Evolutionary conservation across 1,140 invertebrate species (phyloP), one percentile per base, ranked within the genome.

Genomic region (Drosophila setifemur): DNA sequence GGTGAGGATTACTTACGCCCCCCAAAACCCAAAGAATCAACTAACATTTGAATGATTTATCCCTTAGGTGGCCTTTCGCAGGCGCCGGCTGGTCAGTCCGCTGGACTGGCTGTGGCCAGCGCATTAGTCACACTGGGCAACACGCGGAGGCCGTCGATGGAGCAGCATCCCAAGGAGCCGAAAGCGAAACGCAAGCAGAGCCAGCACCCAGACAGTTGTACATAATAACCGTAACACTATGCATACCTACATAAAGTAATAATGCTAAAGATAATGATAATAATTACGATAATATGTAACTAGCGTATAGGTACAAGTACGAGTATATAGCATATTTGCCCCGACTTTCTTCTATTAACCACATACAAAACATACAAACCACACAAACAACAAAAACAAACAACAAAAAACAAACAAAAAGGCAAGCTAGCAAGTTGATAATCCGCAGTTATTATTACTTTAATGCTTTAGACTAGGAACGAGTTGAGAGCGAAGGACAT

Each of bases 111-210:
- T 16, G 95, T 97, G 52, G 96, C 95, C 35, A 97, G 96, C 72
- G 95, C 96, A 53, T 93, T 97, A 71, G 96, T 97, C 52, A 96
- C 96, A 52, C 91, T 97, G 33, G 96, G 96, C 11, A 96, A 95
- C 91, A 95, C 95, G 21, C 91, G 95, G 54, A 94, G 94, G 86
- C 93, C 94, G 37, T 93, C 93, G 73, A 91, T 93, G 33, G 95
- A 95, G 54, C 75, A 73, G 72, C 92, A 94, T 81, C 92, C 94
- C 68, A 93, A 95, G 89, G 94, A 95, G 74, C 92, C 92, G 42
- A 93, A 94, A 89, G 92, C 92, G 50, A 93, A 93, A 73, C 91
- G 93, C 60, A 94, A 94, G 89, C 93, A 94, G 85, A 95, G 94
- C 90, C 94, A 95, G 86, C 94, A 95, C 91, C 94, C 94, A 42